phyloP scores from a whole-genome alignment of 1,140 invertebrate species.

The Eumaeus atala region DNA sequence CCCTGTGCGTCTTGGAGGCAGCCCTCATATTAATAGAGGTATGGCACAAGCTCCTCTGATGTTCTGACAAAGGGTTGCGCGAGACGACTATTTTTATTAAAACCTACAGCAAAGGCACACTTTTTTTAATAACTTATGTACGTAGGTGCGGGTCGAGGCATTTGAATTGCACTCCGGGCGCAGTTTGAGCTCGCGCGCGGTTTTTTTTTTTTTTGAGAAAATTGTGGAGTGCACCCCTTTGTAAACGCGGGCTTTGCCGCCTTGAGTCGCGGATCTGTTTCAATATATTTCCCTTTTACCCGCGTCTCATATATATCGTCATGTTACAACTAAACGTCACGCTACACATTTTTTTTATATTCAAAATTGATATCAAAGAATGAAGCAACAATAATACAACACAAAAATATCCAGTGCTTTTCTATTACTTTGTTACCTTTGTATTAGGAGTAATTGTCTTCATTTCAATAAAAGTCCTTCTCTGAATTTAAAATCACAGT shows the following conservation, averaged over 20 bases:
- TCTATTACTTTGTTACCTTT: too few relatives aligned
- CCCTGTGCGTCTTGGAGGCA: slow-evolving; percentile 64
- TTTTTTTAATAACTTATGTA: slow-evolving; percentile 74
- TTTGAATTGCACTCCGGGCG: slow-evolving; percentile 66
- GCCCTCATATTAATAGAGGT: slow-evolving; percentile 63
- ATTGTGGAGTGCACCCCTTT: slow-evolving; percentile 59
- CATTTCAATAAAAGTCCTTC: too few relatives aligned
- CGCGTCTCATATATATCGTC: background rate
- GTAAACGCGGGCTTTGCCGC: slow-evolving; percentile 45
- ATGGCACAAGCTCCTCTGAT: slow-evolving; percentile 59
- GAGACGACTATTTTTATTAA: slow-evolving; percentile 72
- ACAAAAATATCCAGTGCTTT: too few relatives aligned
- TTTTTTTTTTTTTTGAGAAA: slow-evolving; percentile 66
- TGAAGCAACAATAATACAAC: too few relatives aligned
- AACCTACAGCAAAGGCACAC: slow-evolving; percentile 65
- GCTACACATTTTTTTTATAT: too few relatives aligned
- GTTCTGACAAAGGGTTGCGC: slow-evolving; percentile 65
- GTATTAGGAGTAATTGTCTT: too few relatives aligned
- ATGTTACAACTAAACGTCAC: slow-evolving; percentile 11
- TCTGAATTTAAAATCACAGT: too few relatives aligned
- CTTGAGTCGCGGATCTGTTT: slow-evolving; percentile 45
- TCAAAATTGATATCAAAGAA: too few relatives aligned
- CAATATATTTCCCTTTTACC: slow-evolving; percentile 37
- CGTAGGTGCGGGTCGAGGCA: slow-evolving; percentile 67
- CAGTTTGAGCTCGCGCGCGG: slow-evolving; percentile 52